Conservation (phyloP, 1,140 invertebrate species). For the Drosophila arawakana region DNA sequence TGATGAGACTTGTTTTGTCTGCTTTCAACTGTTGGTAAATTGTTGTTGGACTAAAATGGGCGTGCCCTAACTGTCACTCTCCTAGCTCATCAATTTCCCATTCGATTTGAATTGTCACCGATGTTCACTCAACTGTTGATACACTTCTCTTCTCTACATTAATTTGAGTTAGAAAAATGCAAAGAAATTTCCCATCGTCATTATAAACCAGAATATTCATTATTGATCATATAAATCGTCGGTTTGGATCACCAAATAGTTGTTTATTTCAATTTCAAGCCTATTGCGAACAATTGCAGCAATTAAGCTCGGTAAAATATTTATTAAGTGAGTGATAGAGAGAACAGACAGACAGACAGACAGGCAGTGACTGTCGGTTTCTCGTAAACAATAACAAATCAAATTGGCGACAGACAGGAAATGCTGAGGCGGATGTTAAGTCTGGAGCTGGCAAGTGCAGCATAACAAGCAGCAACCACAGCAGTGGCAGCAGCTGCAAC, state of each 20-base stretch:
- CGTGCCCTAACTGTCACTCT: slow-evolving; percentile 64
- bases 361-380: background rate
- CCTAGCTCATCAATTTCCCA: slow-evolving; percentile 79
- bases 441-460: slow-evolving; percentile 34
- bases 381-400: slow-evolving; percentile 56
- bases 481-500: background rate
- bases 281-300: slow-evolving; percentile 29
- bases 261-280: slow-evolving; percentile 9
- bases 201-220: background rate
- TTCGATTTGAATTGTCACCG: slow-evolving; percentile 58
- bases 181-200: background rate
- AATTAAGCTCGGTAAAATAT: slow-evolving; percentile 48
- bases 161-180: slow-evolving; percentile 2
- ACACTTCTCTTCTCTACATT: slow-evolving; percentile 41
- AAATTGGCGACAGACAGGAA: slow-evolving; percentile 49
- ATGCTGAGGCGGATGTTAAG: slow-evolving; percentile 38
- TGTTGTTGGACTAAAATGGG: slow-evolving; percentile 26
- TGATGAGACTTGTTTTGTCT: slow-evolving; percentile 22
- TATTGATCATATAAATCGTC: background rate
- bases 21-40: slow-evolving; percentile 1
- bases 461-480: slow-evolving; percentile 43
- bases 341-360: background rate
- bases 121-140: slow-evolving; percentile 59
- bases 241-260: background rate
- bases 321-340: slow-evolving; percentile 31